A percentile compares a stretch with the other conserved stretches of the same genome.
These are phyloP conservation scores for Crocallis elinguaria DNA, from an alignment of 2,888 invertebrate species.

Conservation along the genomic window DNA sequence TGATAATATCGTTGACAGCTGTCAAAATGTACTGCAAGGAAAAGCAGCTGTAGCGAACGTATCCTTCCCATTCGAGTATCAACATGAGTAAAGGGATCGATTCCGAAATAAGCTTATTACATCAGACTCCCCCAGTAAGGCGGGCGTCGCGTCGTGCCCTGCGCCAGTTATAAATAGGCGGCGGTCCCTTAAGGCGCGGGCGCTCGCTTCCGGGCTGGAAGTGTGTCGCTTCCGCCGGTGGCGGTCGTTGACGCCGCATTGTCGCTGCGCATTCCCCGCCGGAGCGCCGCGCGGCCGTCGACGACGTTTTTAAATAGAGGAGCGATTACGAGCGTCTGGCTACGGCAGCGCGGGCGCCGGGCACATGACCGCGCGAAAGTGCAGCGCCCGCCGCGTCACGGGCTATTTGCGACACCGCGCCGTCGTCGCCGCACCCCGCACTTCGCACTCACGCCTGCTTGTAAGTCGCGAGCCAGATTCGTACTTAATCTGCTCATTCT, in stretches of 20 bases:
- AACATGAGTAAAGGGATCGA: slow-evolving; percentile 46
- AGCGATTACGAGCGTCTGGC: slow-evolving; percentile 80
- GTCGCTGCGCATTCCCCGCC: slow-evolving; percentile 79
- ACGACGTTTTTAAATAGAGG: slow-evolving; percentile 83
- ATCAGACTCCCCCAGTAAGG: slow-evolving; percentile 56
- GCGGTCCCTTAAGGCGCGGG: slow-evolving; percentile 81
- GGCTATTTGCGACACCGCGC: slow-evolving; percentile 76
- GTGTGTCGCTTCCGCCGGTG: slow-evolving; percentile 82
- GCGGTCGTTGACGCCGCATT: slow-evolving; percentile 82
- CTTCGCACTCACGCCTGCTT: slow-evolving; percentile 9
- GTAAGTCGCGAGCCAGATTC: slow-evolving; percentile 6
- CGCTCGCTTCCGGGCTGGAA: slow-evolving; percentile 83
- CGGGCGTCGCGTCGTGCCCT: slow-evolving; percentile 45
- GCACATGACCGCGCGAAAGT: slow-evolving; percentile 81
- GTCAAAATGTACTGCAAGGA: background rate
- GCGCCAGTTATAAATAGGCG: slow-evolving; percentile 73
- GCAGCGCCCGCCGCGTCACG: slow-evolving; percentile 82
- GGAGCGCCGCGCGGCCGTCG: slow-evolving; percentile 47
- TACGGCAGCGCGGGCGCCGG: slow-evolving; percentile 62
- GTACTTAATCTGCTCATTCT: slow-evolving; percentile 8
- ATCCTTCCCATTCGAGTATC: background rate
- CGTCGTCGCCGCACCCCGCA: slow-evolving; percentile 32
- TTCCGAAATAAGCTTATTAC: slow-evolving; percentile 68
- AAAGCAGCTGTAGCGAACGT: background rate
- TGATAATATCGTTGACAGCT: no score